phyloP scores from a whole-genome alignment of 2,797 vertebrate genomes.

The Protosalanx chinensis region DNA sequence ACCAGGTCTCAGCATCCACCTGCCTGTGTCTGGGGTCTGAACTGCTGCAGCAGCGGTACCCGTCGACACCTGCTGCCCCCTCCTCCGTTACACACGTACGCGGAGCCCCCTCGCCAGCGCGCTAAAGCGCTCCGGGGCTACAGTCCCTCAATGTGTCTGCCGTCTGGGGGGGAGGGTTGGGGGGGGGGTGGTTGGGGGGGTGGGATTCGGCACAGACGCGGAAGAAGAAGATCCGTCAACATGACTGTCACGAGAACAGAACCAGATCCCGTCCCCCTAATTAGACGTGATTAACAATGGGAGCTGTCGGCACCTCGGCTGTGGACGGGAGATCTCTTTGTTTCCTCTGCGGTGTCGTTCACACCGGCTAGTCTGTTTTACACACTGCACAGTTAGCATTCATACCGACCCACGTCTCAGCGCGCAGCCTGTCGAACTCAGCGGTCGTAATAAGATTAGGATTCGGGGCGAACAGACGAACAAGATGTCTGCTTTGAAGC shows the following conservation, averaged over 20 bases:
- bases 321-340: slow-evolving; percentile 29
- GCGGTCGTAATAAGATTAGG: slow-evolving; percentile 15
- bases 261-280: slow-evolving; percentile 47
- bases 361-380: slow-evolving; percentile 8
- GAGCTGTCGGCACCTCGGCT: slow-evolving; percentile 26
- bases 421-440: slow-evolving; percentile 12
- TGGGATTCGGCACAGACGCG: slow-evolving; percentile 28
- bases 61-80: slow-evolving; percentile 48
- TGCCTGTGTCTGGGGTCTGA: slow-evolving; percentile 35
- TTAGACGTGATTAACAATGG: slow-evolving; percentile 45
- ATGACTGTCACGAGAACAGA: slow-evolving; percentile 39
- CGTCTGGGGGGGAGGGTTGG: slow-evolving; percentile 23
- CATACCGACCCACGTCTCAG: slow-evolving; percentile 21
- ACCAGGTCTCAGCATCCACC: slow-evolving; percentile 39
- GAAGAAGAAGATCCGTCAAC: slow-evolving; percentile 31
- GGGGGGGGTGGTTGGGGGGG: slow-evolving; percentile 29
- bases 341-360: slow-evolving; percentile 10
- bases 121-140: slow-evolving; percentile 19
- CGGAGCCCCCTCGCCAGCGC: slow-evolving; percentile 32
- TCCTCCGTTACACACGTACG: slow-evolving; percentile 41
- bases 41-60: slow-evolving; percentile 13
- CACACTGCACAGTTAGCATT: slow-evolving; percentile 27
- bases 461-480: slow-evolving; percentile 7
- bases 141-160: slow-evolving; percentile 10
- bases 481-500: too few relatives aligned